Conservation (phyloP, 64 coral and sea anemone species). For the Montipora foliosa region DNA sequence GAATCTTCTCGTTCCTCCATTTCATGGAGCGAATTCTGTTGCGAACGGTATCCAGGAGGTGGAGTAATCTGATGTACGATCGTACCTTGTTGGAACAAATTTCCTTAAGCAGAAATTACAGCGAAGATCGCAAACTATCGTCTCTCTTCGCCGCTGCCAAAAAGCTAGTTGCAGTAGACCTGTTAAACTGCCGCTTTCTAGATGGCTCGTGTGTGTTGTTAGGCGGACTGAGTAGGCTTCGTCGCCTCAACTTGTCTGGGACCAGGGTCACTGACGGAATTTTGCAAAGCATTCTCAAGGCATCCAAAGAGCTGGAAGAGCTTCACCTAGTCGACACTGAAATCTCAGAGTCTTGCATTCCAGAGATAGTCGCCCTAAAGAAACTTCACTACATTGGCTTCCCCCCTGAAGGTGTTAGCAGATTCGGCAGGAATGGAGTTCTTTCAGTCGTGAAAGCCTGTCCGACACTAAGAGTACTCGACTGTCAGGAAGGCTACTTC, state of each 20-base stretch:
- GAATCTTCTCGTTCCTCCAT: neutral
- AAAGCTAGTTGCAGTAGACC: neutral
- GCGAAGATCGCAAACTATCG: neutral
- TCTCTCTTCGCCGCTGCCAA: neutral
- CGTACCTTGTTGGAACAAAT: neutral
- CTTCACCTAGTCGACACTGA: neutral
- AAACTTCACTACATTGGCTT: neutral
- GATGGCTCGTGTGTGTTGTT: neutral
- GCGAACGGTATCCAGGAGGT: neutral
- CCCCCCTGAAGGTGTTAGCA: no score
- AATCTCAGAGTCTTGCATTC: conserved; percentile 13
- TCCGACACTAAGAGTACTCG: no score
- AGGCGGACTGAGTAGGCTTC: neutral
- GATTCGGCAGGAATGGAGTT: no score
- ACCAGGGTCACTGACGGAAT: neutral
- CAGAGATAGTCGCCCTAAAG: conserved; percentile 12
- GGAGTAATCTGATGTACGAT: neutral
- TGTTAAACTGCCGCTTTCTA: neutral
- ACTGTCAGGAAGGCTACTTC: neutral
- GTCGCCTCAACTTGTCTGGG: neutral
- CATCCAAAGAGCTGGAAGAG: neutral
- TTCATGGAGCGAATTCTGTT: neutral
- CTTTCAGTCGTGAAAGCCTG: no score
- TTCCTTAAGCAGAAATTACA: neutral
- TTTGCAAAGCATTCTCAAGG: neutral